Conservation (phyloP, 2,888 invertebrate species). For the Eupelmus urozonus region DNA sequence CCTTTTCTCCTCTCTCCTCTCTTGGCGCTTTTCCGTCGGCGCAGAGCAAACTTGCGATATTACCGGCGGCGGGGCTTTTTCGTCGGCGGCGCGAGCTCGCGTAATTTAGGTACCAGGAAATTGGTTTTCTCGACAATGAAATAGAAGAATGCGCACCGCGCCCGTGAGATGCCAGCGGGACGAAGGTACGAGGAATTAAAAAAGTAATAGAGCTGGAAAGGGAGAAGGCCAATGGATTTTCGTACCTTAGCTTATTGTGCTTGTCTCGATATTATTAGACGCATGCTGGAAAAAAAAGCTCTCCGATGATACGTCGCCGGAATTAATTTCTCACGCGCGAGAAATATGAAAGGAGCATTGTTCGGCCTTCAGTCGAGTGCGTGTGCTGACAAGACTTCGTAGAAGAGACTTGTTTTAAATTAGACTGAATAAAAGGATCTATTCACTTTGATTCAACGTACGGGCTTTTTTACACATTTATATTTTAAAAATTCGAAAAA, state of each 20-base stretch:
- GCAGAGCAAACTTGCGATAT: slow-evolving; percentile 75
- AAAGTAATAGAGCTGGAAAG: background rate
- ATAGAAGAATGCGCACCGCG: slow-evolving; percentile 75
- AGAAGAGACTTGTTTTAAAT: slow-evolving; percentile 10
- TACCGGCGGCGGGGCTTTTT: slow-evolving; percentile 72
- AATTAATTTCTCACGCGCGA: slow-evolving; percentile 54
- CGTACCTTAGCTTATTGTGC: slow-evolving; percentile 43
- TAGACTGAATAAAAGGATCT: no score
- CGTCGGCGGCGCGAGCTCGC: slow-evolving; percentile 68
- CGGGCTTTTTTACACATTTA: no score
- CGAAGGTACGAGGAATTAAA: slow-evolving; percentile 58
- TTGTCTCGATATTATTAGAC: slow-evolving; percentile 49
- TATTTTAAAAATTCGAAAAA: no score
- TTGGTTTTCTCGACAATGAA: slow-evolving; percentile 78
- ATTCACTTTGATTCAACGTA: no score
- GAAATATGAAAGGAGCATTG: slow-evolving; percentile 36
- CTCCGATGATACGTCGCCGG: slow-evolving; percentile 23
- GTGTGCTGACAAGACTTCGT: slow-evolving; percentile 30
- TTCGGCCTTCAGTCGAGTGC: slow-evolving; percentile 22
- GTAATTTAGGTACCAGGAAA: slow-evolving; percentile 78
- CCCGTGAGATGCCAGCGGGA: slow-evolving; percentile 39
- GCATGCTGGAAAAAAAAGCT: background rate
- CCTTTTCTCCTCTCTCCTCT: slow-evolving; percentile 61
- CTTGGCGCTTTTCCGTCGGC: slow-evolving; percentile 64
- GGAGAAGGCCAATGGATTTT: background rate